Conservation (phyloP, 1,140 invertebrate species). For the Cotesia glomerata region DNA sequence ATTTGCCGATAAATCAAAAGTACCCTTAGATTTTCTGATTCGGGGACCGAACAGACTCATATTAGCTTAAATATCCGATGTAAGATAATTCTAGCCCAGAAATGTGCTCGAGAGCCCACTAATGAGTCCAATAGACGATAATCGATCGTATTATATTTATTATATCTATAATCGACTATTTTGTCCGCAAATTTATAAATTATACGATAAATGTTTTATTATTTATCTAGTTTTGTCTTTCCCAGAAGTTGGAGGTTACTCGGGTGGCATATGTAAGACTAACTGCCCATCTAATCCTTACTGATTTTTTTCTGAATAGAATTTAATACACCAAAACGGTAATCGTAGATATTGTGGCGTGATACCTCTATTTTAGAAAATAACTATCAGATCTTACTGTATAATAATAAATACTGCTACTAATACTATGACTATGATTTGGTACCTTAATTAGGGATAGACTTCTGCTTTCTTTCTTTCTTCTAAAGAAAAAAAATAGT, state of each 20-base stretch:
- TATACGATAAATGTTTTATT: too few species aligned
- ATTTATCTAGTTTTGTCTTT: neutral
- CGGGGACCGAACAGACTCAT: too few species aligned
- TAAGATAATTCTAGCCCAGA: too few species aligned
- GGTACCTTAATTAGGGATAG: constrained; percentile 15
- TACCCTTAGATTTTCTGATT: too few species aligned
- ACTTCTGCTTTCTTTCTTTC: neutral
- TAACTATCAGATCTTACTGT: constrained; percentile 32
- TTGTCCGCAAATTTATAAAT: too few species aligned
- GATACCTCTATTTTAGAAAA: constrained; percentile 39
- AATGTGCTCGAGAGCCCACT: too few species aligned
- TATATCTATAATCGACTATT: too few species aligned
- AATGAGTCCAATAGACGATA: too few species aligned
- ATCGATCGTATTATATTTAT: too few species aligned
- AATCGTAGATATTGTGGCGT: constrained; percentile 15
- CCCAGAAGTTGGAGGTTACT: constrained; percentile 9
- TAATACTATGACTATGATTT: neutral
- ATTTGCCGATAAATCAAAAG: too few species aligned
- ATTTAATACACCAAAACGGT: neutral
- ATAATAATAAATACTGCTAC: neutral
- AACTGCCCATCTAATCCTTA: neutral
- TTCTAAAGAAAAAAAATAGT: neutral
- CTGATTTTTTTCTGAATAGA: neutral
- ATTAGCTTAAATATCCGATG: too few species aligned
- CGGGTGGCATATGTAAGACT: constrained; percentile 28